Base-by-base conservation (phyloP, 1,140 invertebrate genomes). In the Parasteatoda tepidariorum region DNA sequence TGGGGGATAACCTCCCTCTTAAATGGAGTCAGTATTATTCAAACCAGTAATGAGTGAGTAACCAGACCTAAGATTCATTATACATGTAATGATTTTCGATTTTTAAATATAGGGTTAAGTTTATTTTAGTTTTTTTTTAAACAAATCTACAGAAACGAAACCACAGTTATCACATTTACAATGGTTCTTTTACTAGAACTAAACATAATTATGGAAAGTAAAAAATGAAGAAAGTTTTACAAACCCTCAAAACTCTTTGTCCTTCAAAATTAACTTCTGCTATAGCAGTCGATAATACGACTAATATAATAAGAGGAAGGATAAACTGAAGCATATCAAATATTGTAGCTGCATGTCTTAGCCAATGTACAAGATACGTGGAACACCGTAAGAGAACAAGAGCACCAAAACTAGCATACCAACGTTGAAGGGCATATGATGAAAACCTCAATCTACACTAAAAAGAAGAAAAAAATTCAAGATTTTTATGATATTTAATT, bases 201-300 rank as follows among this genome's bases (percentile, higher is more conserved):
- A n/a, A 48, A 48, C 9, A 48, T 13, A 48, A 48, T 0, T 4
- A 48, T 48, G 18, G 18, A 48, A 13, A 48, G 9, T 48, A 18
- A 48, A 48, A 41, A 48, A 48, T 48, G 18, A 2, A 4, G 18
- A 48, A 48, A 18, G 24, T 61, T 24, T 61, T 61, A 82, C 78
- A 26, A 67, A 85, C 82, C 24, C 41, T 24, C n/a, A 62, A 34
- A 7, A 84, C 54, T 24, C 82, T 33, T 34, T 81, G 66, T n/a
- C 68, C 41, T 85, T 90, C 89, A 84, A 87, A 86, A 79, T 90
- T 90, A 34, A 88, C 89, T 84, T 90, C 89, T 7, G 88, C 89
- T 85, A 88, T 89, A 0, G 88, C 88, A 11, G 89, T 89, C 18
- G 86, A 86, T 59, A 89, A 24, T 2, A 90, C 78, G 3, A 87